Base-by-base conservation (phyloP, 2,113 vertebrate genomes). In the Megaleporinus macrocephalus region DNA sequence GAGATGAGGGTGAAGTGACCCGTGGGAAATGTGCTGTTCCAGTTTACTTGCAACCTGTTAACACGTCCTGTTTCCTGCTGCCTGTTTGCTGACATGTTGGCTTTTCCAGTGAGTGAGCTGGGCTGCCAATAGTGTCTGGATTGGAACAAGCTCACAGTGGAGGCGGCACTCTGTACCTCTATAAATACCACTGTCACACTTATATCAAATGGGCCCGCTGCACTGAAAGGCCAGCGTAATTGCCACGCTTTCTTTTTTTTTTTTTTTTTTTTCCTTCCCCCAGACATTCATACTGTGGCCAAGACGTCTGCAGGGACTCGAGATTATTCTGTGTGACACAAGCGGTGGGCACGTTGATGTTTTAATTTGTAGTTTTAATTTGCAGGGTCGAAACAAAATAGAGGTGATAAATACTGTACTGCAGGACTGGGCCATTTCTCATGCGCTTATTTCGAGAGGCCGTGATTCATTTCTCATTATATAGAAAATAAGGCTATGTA, bases 1-100 rank as follows among this genome's bases (percentile, higher is more conserved):
- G 7, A 73, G 15, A 33, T 51, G 49, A 70, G 36, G 27, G 66
- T 66, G 69, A 70, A 70, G 53, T 26, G 20, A 82, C 68, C 47
- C 66, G 30, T n/a, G 22, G 70, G 80, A 68, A 81, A 76, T 70
- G 55, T 26, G 24, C 53, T 76, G 80, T 83, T 83, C 87, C 80
- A 62, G 84, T 83, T 85, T 80, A 86, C 86, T 79, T 79, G 73
- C 87, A 89, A 92, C 91, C 92, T 90, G 92, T 93, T 94, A 93
- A 91, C 88, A 89, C 87, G 86, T 88, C 90, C 90, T 91, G 90
- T 88, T 91, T 91, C 86, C 90, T 81, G 59, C 88, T 83, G 89
- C 90, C 88, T 90, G 90, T 90, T 88, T 93, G 93, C 93, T 93
- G 93, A 94, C 93, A 88, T 92, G 90, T 91, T 90, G 91, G 88